These are phyloP conservation scores for Stictonetta naevosa DNA, from an alignment of 2,113 vertebrate genomes.

Conservation along the genomic window DNA sequence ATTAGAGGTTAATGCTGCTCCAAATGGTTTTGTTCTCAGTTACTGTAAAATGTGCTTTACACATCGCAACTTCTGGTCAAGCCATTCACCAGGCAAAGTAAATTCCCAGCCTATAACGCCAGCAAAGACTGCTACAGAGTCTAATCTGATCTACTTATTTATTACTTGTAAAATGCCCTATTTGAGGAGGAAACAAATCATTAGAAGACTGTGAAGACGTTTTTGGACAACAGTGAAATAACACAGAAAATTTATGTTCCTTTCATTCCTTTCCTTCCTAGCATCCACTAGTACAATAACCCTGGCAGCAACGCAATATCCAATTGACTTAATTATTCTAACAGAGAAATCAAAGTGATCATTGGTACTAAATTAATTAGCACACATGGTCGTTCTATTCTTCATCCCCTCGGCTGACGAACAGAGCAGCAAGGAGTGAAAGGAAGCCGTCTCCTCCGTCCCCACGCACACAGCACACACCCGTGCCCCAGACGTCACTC, in stretches of 20 bases:
- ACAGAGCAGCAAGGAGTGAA: not conserved
- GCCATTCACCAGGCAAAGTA: not conserved
- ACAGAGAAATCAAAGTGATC: not conserved
- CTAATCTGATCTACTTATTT: not conserved
- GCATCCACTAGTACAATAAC: not conserved
- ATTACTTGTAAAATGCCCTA: not conserved
- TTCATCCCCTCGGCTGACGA: not conserved
- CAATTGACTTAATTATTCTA: not conserved
- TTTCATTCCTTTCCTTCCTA: not conserved
- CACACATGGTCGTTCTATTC: fast-evolving
- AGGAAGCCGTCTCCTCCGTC: not conserved
- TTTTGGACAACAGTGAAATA: not conserved
- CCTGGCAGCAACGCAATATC: not conserved
- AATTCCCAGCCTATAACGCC: not conserved
- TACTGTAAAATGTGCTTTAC: not conserved
- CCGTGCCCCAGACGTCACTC: fast-evolving
- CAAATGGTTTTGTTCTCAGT: not conserved
- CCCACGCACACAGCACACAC: fast-evolving
- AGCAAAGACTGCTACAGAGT: not conserved
- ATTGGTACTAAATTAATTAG: not conserved
- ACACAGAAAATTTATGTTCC: not conserved
- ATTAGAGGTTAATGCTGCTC: constrained; percentile 13
- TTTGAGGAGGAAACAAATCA: not conserved
- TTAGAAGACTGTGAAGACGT: not conserved
- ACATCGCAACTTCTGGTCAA: not conserved